Conservation (phyloP, 2,113 vertebrate genomes). For the Myocastor coypus region DNA sequence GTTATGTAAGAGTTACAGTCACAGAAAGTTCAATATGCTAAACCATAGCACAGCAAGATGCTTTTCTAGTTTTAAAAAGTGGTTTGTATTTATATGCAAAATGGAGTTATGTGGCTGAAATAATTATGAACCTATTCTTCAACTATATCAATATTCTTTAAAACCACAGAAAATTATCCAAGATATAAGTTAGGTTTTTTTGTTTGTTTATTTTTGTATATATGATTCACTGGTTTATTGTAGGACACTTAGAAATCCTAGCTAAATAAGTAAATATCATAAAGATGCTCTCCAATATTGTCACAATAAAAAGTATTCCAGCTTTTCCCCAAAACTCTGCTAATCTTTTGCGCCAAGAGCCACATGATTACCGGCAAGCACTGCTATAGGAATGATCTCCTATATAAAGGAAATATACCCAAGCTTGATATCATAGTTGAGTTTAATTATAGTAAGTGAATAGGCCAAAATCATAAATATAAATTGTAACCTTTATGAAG, state of each 20-base stretch:
- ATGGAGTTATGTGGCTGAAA: background rate
- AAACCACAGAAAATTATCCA: constrained; percentile 33
- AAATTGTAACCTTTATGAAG: constrained; percentile 39
- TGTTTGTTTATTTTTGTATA: background rate
- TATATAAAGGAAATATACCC: background rate
- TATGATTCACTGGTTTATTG: background rate
- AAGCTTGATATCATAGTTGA: constrained; percentile 1
- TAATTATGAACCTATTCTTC: background rate
- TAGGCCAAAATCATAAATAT: background rate
- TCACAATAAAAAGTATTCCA: background rate
- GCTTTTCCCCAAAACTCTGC: background rate
- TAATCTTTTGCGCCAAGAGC: constrained; percentile 14
- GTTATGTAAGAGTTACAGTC: background rate
- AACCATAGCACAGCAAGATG: background rate
- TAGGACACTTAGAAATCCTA: background rate
- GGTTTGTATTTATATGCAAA: constrained; percentile 16
- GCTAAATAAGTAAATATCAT: background rate
- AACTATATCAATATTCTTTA: background rate
- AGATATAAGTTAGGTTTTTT: background rate
- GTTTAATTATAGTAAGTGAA: background rate
- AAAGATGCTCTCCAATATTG: background rate
- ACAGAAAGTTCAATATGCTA: background rate
- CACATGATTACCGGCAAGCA: background rate
- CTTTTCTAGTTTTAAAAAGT: background rate
- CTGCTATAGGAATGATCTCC: background rate